Evolutionary conservation across 2,888 invertebrate species (phyloP), one percentile per base, ranked within the genome.

Genomic region (Cynaeus angustus): DNA sequence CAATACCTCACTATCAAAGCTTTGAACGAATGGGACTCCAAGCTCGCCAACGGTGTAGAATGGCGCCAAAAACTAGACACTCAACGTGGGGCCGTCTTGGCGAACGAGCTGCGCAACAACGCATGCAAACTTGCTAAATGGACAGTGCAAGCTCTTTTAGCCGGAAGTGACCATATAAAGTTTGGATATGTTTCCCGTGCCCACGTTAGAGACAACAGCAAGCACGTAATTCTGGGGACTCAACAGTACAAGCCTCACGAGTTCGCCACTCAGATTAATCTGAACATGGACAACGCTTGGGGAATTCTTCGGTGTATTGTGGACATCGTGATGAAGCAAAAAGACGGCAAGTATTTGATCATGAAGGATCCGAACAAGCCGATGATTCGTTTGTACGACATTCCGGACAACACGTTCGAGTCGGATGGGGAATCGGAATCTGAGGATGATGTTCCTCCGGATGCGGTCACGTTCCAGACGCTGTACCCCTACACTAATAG

Each of bases 221-320:
- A 97, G 69, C 99, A 99, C 85, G 97, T 98, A 50, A 97, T 99
- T 80, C 89, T 99, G 74, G 98, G 98, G 73, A 97, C 96, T 26
- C 98, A 98, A 85, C 98, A 98, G 86, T 99, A 98, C 87, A 98
- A 97, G 84, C 99, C 99, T 8, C 93, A 94, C 82, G 99, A 99
- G 87, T 99, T 99, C 86, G 99, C 99, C 8, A 96, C 95, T 6
- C 99, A 99, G 86, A 99, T 99, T 83, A 98, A 98, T 86, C 87
- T 99, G 80, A 98, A 97, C 83, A 97, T 99, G 98, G 99, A 99
- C 85, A 99, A 99, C 86, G 98, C 97, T 1, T 99, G 99, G 99
- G 99, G 98, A 74, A 95, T 99, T 68, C 88, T 99, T 71, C 91
- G 99, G 10, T 99, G 98, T 85, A 96, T 99, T 81, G 94, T 99